Evolutionary conservation across 2,113 vertebrate species (phyloP).

Genomic region (Petrocephalus microphthalmus): DNA sequence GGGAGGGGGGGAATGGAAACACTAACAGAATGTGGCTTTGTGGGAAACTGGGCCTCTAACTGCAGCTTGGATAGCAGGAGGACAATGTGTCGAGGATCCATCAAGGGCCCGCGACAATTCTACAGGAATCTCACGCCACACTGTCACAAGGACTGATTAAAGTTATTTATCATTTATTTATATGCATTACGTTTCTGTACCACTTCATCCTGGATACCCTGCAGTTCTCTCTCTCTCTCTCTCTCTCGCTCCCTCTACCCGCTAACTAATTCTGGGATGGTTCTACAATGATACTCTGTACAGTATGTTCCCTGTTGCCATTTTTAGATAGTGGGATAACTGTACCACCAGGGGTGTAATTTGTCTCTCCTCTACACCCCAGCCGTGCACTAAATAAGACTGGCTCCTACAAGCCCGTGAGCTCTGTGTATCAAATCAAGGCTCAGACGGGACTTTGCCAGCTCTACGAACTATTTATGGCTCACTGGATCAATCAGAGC

Average conservation of each 20-base stretch:
- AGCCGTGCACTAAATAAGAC: constrained; percentile 16
- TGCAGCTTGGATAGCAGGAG: neutral
- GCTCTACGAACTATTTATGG: neutral
- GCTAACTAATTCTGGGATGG: neutral
- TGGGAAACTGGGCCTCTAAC: neutral
- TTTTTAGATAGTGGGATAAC: constrained; percentile 27
- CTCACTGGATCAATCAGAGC: neutral
- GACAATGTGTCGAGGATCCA: neutral
- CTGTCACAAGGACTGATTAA: neutral
- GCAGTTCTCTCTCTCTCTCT: neutral
- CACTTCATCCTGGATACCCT: neutral
- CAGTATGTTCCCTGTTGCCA: constrained; percentile 28
- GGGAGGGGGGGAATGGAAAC: neutral
- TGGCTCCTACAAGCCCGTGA: neutral
- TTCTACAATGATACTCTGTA: constrained; percentile 12
- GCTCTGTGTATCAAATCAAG: neutral
- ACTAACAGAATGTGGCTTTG: constrained; percentile 7
- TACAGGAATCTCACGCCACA: neutral
- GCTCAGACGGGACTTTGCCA: neutral
- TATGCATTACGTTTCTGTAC: neutral
- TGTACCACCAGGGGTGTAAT: constrained; percentile 20
- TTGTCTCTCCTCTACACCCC: constrained; percentile 13
- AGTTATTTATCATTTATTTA: neutral
- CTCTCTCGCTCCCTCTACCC: neutral
- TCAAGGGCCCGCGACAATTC: neutral